Conservation (phyloP, 2,888 invertebrate genomes). For the Dichetophora obliterata region DNA sequence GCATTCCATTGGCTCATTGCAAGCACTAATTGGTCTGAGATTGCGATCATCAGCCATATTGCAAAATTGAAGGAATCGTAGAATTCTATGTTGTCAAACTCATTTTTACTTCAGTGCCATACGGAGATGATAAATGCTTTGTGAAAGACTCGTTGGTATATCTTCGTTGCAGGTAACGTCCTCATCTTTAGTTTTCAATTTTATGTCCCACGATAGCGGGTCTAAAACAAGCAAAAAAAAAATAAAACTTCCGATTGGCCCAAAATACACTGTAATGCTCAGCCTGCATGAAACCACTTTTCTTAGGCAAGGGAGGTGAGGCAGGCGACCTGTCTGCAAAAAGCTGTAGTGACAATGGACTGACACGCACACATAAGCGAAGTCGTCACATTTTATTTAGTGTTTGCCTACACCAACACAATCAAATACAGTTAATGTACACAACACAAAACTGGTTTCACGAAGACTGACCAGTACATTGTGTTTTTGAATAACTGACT, state of each 20-base stretch:
- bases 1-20: conserved; percentile 84
- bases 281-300: too few relatives aligned
- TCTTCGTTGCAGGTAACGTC: conserved; percentile 84
- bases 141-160: conserved; percentile 75
- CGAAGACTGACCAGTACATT: too few relatives aligned
- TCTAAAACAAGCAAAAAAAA: conserved; percentile 49
- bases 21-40: conserved; percentile 65
- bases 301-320: too few relatives aligned
- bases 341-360: too few relatives aligned
- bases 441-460: too few relatives aligned
- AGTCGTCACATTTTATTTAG: too few relatives aligned
- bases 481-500: too few relatives aligned
- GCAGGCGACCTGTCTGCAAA: too few relatives aligned
- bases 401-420: too few relatives aligned
- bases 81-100: conserved; percentile 76
- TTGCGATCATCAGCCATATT: conserved; percentile 64
- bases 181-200: conserved; percentile 90
- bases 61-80: conserved; percentile 63
- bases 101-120: conserved; percentile 72
- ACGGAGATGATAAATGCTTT: conserved; percentile 68
- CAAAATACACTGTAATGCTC: too few relatives aligned
- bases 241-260: not conserved
- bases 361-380: too few relatives aligned
- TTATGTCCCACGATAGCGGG: conserved; percentile 83
- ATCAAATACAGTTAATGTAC: too few relatives aligned